phyloP scores from a whole-genome alignment of 64 coral and sea anemone genomes.

The Catalaphyllia jardinei region DNA sequence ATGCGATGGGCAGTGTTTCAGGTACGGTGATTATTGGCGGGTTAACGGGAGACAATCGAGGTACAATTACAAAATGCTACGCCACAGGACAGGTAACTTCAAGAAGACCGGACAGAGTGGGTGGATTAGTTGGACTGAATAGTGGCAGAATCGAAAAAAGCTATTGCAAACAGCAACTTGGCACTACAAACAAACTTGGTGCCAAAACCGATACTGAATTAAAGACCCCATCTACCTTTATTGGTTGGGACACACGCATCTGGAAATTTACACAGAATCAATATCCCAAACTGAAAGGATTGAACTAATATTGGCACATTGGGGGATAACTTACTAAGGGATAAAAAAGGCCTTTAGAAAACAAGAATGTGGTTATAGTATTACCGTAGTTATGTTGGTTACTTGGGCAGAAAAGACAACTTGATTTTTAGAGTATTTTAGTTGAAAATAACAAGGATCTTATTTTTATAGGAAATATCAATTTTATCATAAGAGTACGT shows the following conservation, averaged over 20 bases:
- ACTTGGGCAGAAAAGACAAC: too few relatives aligned
- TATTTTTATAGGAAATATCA: too few relatives aligned
- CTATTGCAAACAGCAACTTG: not conserved
- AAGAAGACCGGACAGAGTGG: not conserved
- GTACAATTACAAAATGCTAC: not conserved
- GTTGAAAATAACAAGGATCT: too few relatives aligned
- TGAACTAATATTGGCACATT: too few relatives aligned
- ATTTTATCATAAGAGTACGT: too few relatives aligned
- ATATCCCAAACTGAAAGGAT: not conserved
- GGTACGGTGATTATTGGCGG: not conserved
- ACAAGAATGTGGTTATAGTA: too few relatives aligned
- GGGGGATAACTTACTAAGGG: too few relatives aligned
- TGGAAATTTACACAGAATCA: not conserved
- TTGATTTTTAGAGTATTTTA: too few relatives aligned
- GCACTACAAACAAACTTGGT: not conserved
- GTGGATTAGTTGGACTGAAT: not conserved
- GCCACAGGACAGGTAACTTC: not conserved
- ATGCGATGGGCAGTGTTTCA: not conserved
- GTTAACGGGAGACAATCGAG: not conserved
- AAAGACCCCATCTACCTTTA: conserved; percentile 8
- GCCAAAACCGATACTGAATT: conserved; percentile 10
- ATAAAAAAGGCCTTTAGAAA: too few relatives aligned
- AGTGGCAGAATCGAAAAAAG: not conserved
- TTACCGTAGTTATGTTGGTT: too few relatives aligned
- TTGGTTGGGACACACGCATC: not conserved